Conservation (phyloP, 23 tunicate species). For the Ciona savignyi region DNA sequence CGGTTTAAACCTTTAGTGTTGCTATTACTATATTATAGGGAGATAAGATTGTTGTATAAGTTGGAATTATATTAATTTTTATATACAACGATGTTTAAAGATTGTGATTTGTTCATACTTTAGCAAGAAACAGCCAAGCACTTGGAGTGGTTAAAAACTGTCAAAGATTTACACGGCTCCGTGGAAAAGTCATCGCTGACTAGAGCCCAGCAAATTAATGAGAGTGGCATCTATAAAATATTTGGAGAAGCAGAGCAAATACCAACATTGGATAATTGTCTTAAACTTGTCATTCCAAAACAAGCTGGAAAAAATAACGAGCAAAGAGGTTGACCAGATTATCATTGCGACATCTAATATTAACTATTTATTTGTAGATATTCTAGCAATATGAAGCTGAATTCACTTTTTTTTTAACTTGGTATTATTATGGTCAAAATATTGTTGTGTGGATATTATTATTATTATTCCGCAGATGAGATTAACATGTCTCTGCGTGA, state of each 20-base stretch:
- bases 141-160: slow-evolving; percentile 49
- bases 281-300: too few relatives aligned
- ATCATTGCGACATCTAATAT: too few relatives aligned
- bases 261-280: too few relatives aligned
- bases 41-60: slow-evolving; percentile 13
- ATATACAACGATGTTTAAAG: too few relatives aligned
- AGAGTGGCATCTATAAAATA: too few relatives aligned
- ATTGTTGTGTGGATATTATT: slow-evolving; percentile 20
- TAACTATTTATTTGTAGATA: too few relatives aligned
- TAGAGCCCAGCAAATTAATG: too few relatives aligned
- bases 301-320: slow-evolving; percentile 1
- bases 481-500: slow-evolving; percentile 19
- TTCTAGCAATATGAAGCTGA: too few relatives aligned
- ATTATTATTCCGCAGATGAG: slow-evolving; percentile 10
- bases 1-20: slow-evolving; percentile 33
- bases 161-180: slow-evolving; percentile 48
- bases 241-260: too few relatives aligned
- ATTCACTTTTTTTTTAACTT: slow-evolving; percentile 8
- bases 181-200: slow-evolving; percentile 56
- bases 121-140: neutral
- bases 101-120: slow-evolving; percentile 18
- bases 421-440: slow-evolving; percentile 16
- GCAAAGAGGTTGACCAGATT: too few relatives aligned
- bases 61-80: neutral
- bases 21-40: slow-evolving; percentile 30